A percentile compares a stretch with the other conserved stretches of the same genome.
These are phyloP conservation scores for Holacanthella duospinosa DNA, from an alignment of 2,888 invertebrate species.

Conservation along the genomic window DNA sequence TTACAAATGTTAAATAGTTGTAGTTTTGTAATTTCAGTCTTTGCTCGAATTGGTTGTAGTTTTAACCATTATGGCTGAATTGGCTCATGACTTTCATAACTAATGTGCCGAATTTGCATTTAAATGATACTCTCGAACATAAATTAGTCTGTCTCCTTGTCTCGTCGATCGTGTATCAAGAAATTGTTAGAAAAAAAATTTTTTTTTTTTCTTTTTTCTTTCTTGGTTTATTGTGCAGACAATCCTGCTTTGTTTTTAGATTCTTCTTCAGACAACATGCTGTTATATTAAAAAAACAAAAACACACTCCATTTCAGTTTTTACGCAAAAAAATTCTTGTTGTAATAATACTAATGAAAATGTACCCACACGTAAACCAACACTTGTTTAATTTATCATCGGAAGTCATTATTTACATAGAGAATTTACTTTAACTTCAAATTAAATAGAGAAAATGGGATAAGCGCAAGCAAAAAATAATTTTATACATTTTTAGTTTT, in stretches of 20 bases:
- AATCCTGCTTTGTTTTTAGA: not conserved
- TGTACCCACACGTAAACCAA: not conserved
- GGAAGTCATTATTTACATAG: too few species aligned
- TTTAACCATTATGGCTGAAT: not conserved
- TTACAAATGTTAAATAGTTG: too few species aligned
- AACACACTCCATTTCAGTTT: not conserved
- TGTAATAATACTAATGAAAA: not conserved
- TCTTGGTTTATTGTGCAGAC: too few species aligned
- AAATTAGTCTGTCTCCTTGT: slow-evolving; percentile 1
- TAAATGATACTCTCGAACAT: not conserved
- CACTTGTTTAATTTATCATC: too few species aligned
- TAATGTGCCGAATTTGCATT: slow-evolving; percentile 3
- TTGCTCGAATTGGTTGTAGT: too few species aligned
- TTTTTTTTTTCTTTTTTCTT: not conserved
- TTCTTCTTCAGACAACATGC: not conserved
- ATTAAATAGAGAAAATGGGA: too few species aligned
- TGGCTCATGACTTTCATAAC: not conserved
- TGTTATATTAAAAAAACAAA: not conserved
- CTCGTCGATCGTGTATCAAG: not conserved
- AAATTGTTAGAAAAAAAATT: not conserved
- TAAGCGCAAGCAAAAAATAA: too few species aligned
- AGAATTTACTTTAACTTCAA: too few species aligned
- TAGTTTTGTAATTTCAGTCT: too few species aligned
- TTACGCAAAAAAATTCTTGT: not conserved
- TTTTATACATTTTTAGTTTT: too few species aligned